Conservation (phyloP, 2,888 invertebrate species). For the Drosophila birchii region DNA sequence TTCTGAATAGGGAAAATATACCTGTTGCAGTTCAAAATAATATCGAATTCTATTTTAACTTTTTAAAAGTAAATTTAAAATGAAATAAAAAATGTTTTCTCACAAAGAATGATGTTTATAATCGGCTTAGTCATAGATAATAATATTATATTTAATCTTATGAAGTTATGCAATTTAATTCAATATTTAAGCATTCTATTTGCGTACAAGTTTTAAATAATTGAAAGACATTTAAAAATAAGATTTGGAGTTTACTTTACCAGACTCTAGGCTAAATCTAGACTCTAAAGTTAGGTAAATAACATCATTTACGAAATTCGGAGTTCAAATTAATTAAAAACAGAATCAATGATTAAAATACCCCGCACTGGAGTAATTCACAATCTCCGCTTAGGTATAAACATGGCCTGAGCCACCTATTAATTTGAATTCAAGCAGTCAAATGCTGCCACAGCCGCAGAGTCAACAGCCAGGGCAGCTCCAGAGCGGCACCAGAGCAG, state of each 20-base stretch:
- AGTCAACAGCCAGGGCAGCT: constrained; percentile 49
- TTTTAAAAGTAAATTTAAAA: too few relatives aligned
- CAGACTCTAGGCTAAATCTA: neutral
- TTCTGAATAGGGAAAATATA: too few relatives aligned
- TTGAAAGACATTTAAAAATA: neutral
- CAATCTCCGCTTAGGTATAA: neutral
- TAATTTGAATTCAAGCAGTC: constrained; percentile 83
- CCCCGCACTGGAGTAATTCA: neutral
- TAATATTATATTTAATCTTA: too few relatives aligned
- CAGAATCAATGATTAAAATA: neutral
- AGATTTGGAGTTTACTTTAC: neutral
- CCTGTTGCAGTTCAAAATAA: too few relatives aligned
- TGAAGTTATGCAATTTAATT: too few relatives aligned
- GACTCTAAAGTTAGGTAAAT: neutral
- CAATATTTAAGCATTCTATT: neutral
- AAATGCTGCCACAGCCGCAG: constrained; percentile 57
- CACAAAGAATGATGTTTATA: too few relatives aligned
- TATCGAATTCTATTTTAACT: too few relatives aligned
- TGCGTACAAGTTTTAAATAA: too few relatives aligned
- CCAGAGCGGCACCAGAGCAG: constrained; percentile 5
- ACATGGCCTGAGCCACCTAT: constrained; percentile 62
- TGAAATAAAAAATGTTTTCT: too few relatives aligned
- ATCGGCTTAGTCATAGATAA: too few relatives aligned
- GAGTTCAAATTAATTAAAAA: neutral
- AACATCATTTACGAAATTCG: neutral